These are phyloP conservation scores for Echiichthys vipera DNA, from an alignment of 2,797 vertebrate genomes.

Conservation along the genomic window DNA sequence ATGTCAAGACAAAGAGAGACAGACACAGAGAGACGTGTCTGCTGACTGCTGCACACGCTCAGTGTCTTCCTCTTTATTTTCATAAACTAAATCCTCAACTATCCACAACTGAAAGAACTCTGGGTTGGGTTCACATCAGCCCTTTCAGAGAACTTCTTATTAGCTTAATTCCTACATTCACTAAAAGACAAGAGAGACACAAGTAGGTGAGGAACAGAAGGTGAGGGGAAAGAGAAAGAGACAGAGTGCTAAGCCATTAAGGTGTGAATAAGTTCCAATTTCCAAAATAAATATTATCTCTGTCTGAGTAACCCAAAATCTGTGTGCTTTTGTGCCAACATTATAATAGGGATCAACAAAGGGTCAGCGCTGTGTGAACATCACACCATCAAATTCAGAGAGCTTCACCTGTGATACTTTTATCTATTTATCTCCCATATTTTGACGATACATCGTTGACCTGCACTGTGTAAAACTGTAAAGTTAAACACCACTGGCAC, in stretches of 20 bases:
- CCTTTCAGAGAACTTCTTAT: slow-evolving; percentile 59
- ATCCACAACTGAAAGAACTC: slow-evolving; percentile 27
- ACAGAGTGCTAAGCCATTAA: slow-evolving; percentile 76
- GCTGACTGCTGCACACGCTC: slow-evolving; percentile 49
- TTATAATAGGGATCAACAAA: slow-evolving; percentile 80
- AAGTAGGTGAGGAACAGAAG: slow-evolving; percentile 26
- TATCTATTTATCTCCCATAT: slow-evolving; percentile 62
- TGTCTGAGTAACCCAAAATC: slow-evolving; percentile 79
- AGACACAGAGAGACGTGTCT: slow-evolving; percentile 31
- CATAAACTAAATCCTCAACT: slow-evolving; percentile 46
- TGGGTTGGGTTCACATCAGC: slow-evolving; percentile 5
- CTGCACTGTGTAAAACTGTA: slow-evolving; percentile 50
- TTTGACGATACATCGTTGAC: slow-evolving; percentile 48
- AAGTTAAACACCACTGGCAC: slow-evolving; percentile 49
- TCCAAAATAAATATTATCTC: slow-evolving; percentile 87
- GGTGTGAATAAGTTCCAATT: slow-evolving; percentile 86
- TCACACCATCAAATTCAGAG: slow-evolving; percentile 46
- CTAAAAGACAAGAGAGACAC: slow-evolving; percentile 35
- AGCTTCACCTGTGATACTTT: slow-evolving; percentile 66
- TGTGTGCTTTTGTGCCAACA: slow-evolving; percentile 75
- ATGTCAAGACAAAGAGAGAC: slow-evolving; percentile 39
- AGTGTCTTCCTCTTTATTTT: slow-evolving; percentile 59
- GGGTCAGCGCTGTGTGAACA: slow-evolving; percentile 70
- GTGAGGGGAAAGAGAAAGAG: slow-evolving; percentile 53
- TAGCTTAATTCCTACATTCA: slow-evolving; percentile 57